phyloP scores from a whole-genome alignment of 2,888 invertebrate genomes.

The Siphlonurus alternatus region DNA sequence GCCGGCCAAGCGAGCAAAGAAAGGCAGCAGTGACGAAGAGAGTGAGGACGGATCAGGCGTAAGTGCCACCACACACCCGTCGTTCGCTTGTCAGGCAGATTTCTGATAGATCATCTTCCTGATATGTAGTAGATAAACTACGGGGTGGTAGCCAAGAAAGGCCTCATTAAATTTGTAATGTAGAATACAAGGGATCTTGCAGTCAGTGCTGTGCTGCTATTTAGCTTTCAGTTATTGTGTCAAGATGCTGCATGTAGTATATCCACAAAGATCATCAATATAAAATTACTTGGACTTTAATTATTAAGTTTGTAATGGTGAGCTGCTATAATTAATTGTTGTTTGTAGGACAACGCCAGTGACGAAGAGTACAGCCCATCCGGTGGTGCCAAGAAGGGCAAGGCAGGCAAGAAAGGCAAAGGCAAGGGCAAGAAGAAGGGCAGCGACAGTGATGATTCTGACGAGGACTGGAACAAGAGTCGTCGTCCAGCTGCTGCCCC shows the following conservation, averaged over 20 bases:
- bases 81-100: neutral
- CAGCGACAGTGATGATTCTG: slow-evolving; percentile 38
- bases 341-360: slow-evolving; percentile 26
- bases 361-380: slow-evolving; percentile 41
- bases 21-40: slow-evolving; percentile 19
- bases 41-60: slow-evolving; percentile 21
- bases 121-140: neutral
- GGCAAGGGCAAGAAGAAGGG: slow-evolving; percentile 39
- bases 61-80: slow-evolving; percentile 2
- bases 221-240: too few species aligned
- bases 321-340: too few species aligned
- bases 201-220: too few species aligned
- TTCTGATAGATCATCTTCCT: neutral
- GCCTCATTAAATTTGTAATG: neutral
- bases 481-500: slow-evolving; percentile 26
- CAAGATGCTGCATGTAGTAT: too few species aligned
- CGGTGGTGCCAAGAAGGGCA: slow-evolving; percentile 30
- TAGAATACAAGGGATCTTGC: too few species aligned
- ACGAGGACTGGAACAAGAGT: slow-evolving; percentile 50
- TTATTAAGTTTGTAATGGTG: too few species aligned
- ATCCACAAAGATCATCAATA: too few species aligned
- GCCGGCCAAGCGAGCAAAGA: slow-evolving; percentile 15
- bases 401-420: slow-evolving; percentile 32
- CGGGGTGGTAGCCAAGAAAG: neutral
- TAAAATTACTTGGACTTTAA: too few species aligned